Base-by-base conservation (phyloP, 2,113 vertebrate species). In the Arvicanthis niloticus region DNA sequence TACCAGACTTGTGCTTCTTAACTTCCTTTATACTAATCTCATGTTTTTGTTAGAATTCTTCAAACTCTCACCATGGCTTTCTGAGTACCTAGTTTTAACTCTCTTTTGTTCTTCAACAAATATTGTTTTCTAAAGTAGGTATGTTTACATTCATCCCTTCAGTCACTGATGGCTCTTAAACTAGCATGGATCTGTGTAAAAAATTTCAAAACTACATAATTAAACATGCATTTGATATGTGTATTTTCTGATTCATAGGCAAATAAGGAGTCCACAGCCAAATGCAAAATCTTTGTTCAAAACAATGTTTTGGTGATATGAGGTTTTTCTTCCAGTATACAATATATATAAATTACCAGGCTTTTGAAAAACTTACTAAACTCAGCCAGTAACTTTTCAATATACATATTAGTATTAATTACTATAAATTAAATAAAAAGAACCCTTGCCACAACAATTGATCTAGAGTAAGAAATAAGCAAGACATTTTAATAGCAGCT, bases 401-500 rank as follows among this genome's bases (percentile, higher is more conserved):
- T 87, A 73, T 73, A n/a, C 56, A 48, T 76, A 89, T 96, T 91
- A 81, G 40, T 73, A 62, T 26, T 77, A 29, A 88, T 96, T 95
- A 91, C 89, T 91, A 70, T 31, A 96, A 96, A 81, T 95, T 51
- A 94, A 65, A 91, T 88, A 77, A 91, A 92, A 96, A 73, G 53
- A 84, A 34, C 73, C 53, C 94, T 84, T 92, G 58, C 17, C 51
- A 70, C 80, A 77, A 82, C 58, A 95, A 96, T 94, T 95, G 75
- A 93, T 93, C 80, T 93, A 73, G 90, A 26, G 60, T 65, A 92
- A 91, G 81, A 95, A 60, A 96, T 96, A 97, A 91, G 48, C 85
- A 93, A 96, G 94, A 94, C 87, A 95, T 97, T 89, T 96, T 96
- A 97, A 89, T 94, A 94, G 94, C 29, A 94, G 53, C 72, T 96